Conservation (phyloP, 2,113 vertebrate genomes). For the Gorsachius goisagi region DNA sequence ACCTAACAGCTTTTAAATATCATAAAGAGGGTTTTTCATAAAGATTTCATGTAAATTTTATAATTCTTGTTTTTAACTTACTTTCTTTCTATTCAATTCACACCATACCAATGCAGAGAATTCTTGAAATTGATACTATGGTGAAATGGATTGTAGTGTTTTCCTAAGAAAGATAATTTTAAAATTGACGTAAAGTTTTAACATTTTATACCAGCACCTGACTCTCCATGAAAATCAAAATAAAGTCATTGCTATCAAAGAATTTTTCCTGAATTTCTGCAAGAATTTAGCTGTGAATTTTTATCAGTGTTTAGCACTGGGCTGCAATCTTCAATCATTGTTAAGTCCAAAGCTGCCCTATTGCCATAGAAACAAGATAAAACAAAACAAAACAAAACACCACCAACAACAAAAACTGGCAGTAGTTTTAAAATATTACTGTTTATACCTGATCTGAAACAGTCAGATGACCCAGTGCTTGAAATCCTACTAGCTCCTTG, state of each 20-base stretch:
- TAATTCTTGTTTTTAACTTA: not conserved
- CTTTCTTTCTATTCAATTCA: not conserved
- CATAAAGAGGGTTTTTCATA: not conserved
- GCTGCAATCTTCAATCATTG: not conserved
- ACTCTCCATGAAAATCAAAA: not conserved
- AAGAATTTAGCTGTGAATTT: not conserved
- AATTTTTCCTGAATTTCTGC: not conserved
- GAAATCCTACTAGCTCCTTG: not conserved
- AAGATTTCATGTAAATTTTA: not conserved
- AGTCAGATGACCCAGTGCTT: not conserved
- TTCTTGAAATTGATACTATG: not conserved
- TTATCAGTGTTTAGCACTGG: not conserved
- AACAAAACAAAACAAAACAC: not conserved
- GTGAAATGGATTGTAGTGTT: not conserved
- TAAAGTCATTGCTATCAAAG: not conserved
- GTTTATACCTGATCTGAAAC: not conserved
- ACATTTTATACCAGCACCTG: not conserved
- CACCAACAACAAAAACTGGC: fast-evolving
- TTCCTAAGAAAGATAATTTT: not conserved
- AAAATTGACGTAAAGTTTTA: not conserved
- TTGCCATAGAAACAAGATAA: not conserved
- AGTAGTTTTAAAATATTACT: not conserved
- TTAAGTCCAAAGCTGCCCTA: not conserved
- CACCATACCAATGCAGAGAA: not conserved
- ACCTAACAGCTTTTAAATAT: not conserved